phyloP scores from a whole-genome alignment of 2,888 invertebrate species.

The Ernsta delagoae region DNA sequence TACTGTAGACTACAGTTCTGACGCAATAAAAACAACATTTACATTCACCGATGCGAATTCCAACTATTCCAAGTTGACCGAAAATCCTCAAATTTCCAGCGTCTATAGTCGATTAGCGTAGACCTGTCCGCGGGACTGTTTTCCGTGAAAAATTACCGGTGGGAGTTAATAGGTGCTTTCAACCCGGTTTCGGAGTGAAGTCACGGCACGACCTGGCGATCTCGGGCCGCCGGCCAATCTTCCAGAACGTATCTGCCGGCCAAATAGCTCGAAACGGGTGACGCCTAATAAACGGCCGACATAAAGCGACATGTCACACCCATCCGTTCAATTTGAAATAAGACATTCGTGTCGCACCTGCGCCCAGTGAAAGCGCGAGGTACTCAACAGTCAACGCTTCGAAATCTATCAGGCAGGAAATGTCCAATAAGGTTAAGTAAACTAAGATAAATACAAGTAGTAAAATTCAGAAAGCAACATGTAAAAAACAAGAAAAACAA shows the following conservation, averaged over 20 bases:
- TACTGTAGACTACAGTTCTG: slow-evolving; percentile 48
- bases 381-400: too few relatives aligned
- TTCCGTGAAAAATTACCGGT: slow-evolving; percentile 67
- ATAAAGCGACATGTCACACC: slow-evolving; percentile 36
- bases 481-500: too few relatives aligned
- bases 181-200: slow-evolving; percentile 67
- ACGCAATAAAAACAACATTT: slow-evolving; percentile 49
- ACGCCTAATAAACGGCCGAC: slow-evolving; percentile 41
- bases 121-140: slow-evolving; percentile 56
- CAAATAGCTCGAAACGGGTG: slow-evolving; percentile 53
- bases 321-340: not conserved
- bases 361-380: too few relatives aligned
- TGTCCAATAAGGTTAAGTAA: too few relatives aligned
- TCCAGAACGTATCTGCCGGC: slow-evolving; percentile 64
- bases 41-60: slow-evolving; percentile 43
- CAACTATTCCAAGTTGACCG: too few relatives aligned
- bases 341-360: too few relatives aligned
- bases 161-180: slow-evolving; percentile 64
- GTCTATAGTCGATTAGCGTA: slow-evolving; percentile 55
- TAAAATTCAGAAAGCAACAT: too few relatives aligned
- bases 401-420: too few relatives aligned
- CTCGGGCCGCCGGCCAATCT: slow-evolving; percentile 65
- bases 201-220: slow-evolving; percentile 69
- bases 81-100: slow-evolving; percentile 47
- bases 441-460: too few relatives aligned